phyloP scores from a whole-genome alignment of 2,888 invertebrate genomes.

The Apamea crenata region DNA sequence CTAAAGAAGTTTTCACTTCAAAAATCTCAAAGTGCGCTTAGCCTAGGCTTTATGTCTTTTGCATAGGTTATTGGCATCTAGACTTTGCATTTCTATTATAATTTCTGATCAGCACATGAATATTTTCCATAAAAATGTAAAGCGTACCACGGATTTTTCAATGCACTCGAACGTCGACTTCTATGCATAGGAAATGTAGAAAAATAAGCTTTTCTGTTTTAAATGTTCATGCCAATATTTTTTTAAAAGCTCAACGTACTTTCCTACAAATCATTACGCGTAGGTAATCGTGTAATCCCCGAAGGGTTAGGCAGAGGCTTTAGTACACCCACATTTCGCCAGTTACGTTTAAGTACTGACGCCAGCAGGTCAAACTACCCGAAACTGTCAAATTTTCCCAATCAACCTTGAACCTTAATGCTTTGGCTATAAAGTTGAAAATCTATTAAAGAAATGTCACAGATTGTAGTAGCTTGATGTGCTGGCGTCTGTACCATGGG shows the following conservation, averaged over 20 bases:
- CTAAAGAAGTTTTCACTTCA: too few species aligned
- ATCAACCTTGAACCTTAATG: too few species aligned
- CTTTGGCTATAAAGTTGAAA: too few species aligned
- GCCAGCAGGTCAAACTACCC: too few species aligned
- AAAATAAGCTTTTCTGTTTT: background rate
- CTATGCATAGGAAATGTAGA: constrained; percentile 27
- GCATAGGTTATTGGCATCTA: background rate
- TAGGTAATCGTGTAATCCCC: background rate
- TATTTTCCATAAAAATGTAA: constrained; percentile 41
- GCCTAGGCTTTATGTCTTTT: background rate
- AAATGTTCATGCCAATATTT: background rate
- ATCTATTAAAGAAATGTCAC: too few species aligned
- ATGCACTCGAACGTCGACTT: constrained; percentile 10
- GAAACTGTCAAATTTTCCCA: too few species aligned
- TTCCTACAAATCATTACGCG: background rate
- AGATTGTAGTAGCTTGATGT: too few species aligned
- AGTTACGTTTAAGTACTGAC: too few species aligned
- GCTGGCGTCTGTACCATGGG: too few species aligned
- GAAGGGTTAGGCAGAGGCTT: background rate
- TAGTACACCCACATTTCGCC: background rate
- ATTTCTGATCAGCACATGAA: constrained; percentile 32
- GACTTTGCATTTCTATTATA: constrained; percentile 18
- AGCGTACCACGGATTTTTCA: constrained; percentile 2
- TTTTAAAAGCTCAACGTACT: background rate
- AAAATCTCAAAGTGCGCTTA: too few species aligned